Base-by-base conservation (phyloP, 2,113 vertebrate species). In the Cephalopholis sonnerati region DNA sequence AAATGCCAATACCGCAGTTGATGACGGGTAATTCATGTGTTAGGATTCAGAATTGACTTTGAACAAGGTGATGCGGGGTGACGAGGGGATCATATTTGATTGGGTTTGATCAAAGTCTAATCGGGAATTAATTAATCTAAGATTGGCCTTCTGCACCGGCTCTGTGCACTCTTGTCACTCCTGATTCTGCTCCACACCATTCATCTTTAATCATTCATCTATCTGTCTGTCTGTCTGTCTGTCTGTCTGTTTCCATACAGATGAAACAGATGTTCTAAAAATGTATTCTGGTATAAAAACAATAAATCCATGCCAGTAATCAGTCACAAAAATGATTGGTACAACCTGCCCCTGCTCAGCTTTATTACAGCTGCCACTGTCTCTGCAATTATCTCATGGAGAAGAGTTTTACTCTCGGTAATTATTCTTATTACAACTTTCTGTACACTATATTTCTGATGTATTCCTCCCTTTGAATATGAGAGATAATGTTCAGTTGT, bases 61-160 rank as follows among this genome's bases (percentile, higher is more conserved):
- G 54, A 87, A 80, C 63, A 69, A 17, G 82, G 75, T 51, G 64
- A 51, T 67, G 32, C 46, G 57, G 72, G 61, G 62, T 80, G 71
- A 81, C 62, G 74, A 88, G 53, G 77, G 79, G 76, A 65, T 85
- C 65, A 36, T 55, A 61, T 84, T 85, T 85, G 81, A 91, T 74
- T 88, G 61, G 75, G 24, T 81, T 78, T 90, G 82, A 89, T 90
- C 70, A 89, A 85, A 84, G 5, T 77, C 76, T 83, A 81, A 86
- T 79, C 50, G 15, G 69, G 78, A 68, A 85, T 87, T 83, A 83
- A 89, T 92, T 79, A 78, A 71, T 83, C 57, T 79, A 68, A 41
- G 77, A 83, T 66, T 79, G 72, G 67, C 72, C 75, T 51, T 64
- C 75, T 86, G 80, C 76, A 75, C 48, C 7, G 48, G 25, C 55